phyloP scores from a whole-genome alignment of 92 coral and sea anemone species.

The Porites cylindrica region DNA sequence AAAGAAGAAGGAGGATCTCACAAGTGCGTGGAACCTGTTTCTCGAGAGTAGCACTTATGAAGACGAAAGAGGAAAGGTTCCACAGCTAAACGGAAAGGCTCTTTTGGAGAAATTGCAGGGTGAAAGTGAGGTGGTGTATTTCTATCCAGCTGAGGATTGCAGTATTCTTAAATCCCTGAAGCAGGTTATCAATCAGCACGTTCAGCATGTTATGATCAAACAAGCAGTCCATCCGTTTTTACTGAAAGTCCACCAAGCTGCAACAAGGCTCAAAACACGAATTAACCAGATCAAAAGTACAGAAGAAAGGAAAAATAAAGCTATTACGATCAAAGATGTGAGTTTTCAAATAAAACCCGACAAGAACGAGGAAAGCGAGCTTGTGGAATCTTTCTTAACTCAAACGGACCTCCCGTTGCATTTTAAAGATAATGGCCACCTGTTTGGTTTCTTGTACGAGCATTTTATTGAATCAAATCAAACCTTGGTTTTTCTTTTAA shows the following conservation, averaged over 20 bases:
- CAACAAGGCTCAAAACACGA: not conserved
- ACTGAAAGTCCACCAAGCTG: not conserved
- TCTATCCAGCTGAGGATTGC: not conserved
- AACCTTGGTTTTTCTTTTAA: not conserved
- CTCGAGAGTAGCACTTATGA: not conserved
- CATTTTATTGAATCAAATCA: not conserved
- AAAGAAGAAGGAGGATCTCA: not conserved
- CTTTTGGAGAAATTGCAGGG: constrained; percentile 12
- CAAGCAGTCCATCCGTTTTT: constrained; percentile 10
- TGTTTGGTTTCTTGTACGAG: not conserved
- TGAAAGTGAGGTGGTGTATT: constrained; percentile 25
- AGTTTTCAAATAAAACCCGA: not conserved
- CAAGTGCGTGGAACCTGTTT: too few species aligned
- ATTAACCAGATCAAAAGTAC: not conserved
- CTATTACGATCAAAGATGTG: not conserved
- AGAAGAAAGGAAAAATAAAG: not conserved
- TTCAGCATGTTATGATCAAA: constrained; percentile 16
- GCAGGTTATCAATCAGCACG: not conserved
- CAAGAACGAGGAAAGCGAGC: not conserved
- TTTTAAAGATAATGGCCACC: not conserved
- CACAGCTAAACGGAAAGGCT: constrained; percentile 26
- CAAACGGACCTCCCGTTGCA: not conserved
- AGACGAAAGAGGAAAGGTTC: constrained; percentile 15
- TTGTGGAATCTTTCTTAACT: not conserved
- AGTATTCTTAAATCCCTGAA: not conserved